Evolutionary conservation across 23 tunicate species (phyloP), one percentile per base, ranked within the genome.

Genomic region (Trididemnum clinides): DNA sequence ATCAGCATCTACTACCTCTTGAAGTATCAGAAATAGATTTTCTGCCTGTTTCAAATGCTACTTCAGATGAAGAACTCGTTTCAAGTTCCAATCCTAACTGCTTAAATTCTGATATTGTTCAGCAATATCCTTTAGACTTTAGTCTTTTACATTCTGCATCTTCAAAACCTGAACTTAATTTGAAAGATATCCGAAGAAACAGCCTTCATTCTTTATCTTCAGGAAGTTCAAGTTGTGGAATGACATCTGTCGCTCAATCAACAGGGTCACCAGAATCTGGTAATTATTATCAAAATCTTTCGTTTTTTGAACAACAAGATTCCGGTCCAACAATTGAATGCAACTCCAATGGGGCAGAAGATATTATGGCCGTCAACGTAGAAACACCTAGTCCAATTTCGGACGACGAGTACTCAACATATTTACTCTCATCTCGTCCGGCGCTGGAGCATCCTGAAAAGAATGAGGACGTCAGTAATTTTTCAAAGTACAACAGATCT

Each of bases 121-220:
- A 66, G 22, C 75, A 66, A 20, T 32, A 10, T 66, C 75, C 75
- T 2, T 28, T 66, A 28, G 75, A 66, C 22, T 66, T 66, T 20
- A 66, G 75, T 31, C 75, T 66, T 31, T 30, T 66, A 7, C 36
- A 66, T 66, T 66, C 75, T 32, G 37, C 10, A 10, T 29, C 75
- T 66, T 28, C n/a, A 31, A 6, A 19, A 4, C 3, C 36, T 66
- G 37, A 32, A 6, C 6, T n/a, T 4, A 32, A 7, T 19, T 36
- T 27, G 33, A 73, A 73, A n/a, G 80, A 73, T 39, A 26, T 71
- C 63, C 35, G 91, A 21, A 50, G 91, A 70, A 80, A 80, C 58
- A 87, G 91, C 51, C 70, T 78, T 15, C 91, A 87, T 6, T 87
- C 91, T 0, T 27, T 87, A 2, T 87, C 91, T 20, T 80, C 91